Conservation (phyloP, 2,113 vertebrate species). For the Lutjanus erythropterus region DNA sequence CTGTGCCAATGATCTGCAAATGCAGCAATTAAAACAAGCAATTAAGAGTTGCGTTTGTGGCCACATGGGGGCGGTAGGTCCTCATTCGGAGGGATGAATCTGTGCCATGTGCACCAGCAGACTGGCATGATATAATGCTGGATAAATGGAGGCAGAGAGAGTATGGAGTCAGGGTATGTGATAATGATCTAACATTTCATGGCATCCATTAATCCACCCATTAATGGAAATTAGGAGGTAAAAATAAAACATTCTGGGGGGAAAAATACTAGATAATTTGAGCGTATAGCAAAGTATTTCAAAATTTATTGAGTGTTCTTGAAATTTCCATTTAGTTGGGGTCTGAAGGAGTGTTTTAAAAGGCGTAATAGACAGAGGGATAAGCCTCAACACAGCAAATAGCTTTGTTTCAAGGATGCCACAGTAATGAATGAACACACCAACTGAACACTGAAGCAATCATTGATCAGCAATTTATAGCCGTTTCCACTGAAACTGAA, state of each 20-base stretch:
- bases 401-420: neutral
- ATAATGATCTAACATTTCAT: constrained; percentile 17
- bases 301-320: neutral
- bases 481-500: constrained; percentile 5
- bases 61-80: constrained; percentile 65
- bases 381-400: neutral
- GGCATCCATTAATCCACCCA: neutral
- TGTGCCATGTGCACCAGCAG: neutral
- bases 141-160: constrained; percentile 19
- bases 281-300: neutral
- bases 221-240: neutral
- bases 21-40: neutral
- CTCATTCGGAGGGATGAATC: neutral
- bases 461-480: constrained; percentile 31
- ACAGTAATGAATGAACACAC: neutral
- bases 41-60: neutral
- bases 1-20: neutral
- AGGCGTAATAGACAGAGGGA: neutral
- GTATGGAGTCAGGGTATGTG: neutral
- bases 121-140: neutral
- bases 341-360: constrained; percentile 1
- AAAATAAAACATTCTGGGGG: neutral
- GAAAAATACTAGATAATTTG: neutral
- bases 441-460: neutral
- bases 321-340: neutral